Evolutionary conservation across 2,113 vertebrate species (phyloP).

Genomic region (Rhea americana): DNA sequence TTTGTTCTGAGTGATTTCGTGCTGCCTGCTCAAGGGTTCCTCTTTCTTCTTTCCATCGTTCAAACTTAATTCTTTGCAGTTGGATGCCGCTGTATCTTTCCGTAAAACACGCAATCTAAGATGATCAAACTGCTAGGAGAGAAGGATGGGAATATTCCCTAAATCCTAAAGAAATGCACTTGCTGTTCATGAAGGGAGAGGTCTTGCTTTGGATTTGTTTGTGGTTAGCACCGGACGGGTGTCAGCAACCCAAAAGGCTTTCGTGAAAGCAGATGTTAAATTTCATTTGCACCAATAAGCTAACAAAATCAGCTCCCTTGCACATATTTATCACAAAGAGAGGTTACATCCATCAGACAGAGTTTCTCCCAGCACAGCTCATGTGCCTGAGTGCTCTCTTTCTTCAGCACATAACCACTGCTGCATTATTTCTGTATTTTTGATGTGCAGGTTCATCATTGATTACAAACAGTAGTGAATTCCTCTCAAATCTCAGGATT

Average conservation of each 20-base stretch:
- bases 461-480: not conserved
- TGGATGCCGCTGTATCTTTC: not conserved
- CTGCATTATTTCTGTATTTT: not conserved
- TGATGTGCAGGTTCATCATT: not conserved
- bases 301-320: not conserved
- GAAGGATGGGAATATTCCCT: not conserved
- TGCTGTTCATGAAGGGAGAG: not conserved
- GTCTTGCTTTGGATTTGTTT: not conserved
- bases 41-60: not conserved
- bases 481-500: not conserved
- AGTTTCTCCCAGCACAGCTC: not conserved
- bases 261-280: not conserved
- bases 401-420: accelerated
- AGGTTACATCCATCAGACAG: not conserved
- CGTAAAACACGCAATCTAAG: accelerated
- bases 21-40: not conserved
- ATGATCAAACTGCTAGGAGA: not conserved
- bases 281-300: not conserved
- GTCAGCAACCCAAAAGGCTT: not conserved
- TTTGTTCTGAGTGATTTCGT: not conserved
- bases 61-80: not conserved
- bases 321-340: not conserved
- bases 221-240: accelerated
- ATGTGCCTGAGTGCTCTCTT: not conserved
- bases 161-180: not conserved